Percentiles rank a stretch among this genome's conserved stretches.
Conservation (phyloP, 2,888 invertebrate species). For the Caenorhabditis zanzibari region DNA sequence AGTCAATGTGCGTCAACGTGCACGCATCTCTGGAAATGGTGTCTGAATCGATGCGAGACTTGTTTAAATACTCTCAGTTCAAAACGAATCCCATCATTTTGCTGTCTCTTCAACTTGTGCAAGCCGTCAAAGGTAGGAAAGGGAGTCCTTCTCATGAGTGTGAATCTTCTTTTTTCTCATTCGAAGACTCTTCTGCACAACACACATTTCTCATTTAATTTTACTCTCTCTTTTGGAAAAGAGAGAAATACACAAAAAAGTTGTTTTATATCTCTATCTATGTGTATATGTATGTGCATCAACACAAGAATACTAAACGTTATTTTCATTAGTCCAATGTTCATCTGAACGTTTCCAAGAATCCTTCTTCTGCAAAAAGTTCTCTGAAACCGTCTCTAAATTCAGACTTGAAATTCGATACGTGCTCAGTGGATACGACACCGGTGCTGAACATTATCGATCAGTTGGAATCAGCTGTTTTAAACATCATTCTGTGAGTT, state of each 20-base stretch:
- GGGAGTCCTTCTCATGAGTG: slow-evolving; percentile 21
- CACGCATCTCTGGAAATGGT: slow-evolving; percentile 82
- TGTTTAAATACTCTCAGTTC: slow-evolving; percentile 76
- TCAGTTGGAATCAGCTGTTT: slow-evolving; percentile 79
- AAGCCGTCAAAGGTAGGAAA: slow-evolving; percentile 71
- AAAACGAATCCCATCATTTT: slow-evolving; percentile 74
- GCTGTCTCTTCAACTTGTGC: slow-evolving; percentile 73
- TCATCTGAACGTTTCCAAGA: slow-evolving; percentile 18
- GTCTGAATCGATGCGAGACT: slow-evolving; percentile 80
- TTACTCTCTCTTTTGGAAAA: slow-evolving; percentile 42
- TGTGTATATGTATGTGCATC: slow-evolving; percentile 32
- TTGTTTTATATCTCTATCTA: slow-evolving; percentile 37
- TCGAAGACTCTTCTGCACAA: slow-evolving; percentile 20
- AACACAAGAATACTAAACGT: slow-evolving; percentile 59
- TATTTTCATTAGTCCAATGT: slow-evolving; percentile 57
- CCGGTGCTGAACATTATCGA: slow-evolving; percentile 78
- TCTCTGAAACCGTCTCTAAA: slow-evolving; percentile 24
- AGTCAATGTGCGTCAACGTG: slow-evolving; percentile 79
- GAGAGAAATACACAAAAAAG: slow-evolving; percentile 49
- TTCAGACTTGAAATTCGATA: slow-evolving; percentile 81
- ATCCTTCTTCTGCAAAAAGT: not conserved
- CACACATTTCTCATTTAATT: slow-evolving; percentile 52
- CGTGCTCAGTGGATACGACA: slow-evolving; percentile 74
- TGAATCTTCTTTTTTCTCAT: slow-evolving; percentile 15
- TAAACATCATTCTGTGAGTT: slow-evolving; percentile 81